Evolutionary conservation across 2,888 invertebrate genomes (phyloP).

Genomic region (Chaitophorus viminalis): DNA sequence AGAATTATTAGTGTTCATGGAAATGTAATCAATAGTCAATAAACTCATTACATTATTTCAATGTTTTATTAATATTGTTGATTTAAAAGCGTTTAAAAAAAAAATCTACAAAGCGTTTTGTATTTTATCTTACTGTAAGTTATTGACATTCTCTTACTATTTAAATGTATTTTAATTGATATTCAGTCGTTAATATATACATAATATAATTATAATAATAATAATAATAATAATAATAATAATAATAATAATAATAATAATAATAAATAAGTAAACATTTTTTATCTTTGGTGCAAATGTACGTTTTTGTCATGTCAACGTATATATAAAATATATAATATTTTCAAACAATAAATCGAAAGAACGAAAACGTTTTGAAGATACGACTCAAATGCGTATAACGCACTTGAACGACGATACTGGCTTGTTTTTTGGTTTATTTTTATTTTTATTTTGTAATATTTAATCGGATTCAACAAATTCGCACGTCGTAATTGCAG

Average conservation of each 20-base stretch:
- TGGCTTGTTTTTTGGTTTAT: too few relatives aligned
- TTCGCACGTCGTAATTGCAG: too few relatives aligned
- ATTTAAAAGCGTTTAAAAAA: background rate
- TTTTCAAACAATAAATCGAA: background rate
- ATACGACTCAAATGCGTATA: background rate
- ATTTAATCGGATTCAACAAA: too few relatives aligned
- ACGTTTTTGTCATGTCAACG: background rate
- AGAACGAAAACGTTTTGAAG: background rate
- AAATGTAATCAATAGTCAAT: background rate
- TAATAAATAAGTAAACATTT: background rate
- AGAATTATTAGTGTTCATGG: background rate
- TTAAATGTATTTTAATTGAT: background rate
- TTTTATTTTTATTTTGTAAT: background rate
- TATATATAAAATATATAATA: too few relatives aligned
- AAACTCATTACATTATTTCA: background rate
- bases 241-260: too few relatives aligned
- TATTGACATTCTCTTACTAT: background rate
- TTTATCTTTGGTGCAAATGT: background rate
- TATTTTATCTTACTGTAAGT: too few relatives aligned
- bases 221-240: conserved; percentile 17
- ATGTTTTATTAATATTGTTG: background rate
- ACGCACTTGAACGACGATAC: background rate
- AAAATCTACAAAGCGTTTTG: background rate
- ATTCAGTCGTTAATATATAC: conserved; percentile 5
- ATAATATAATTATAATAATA: background rate